These are phyloP conservation scores for Illadopsis cleaveri DNA, from an alignment of 2,113 vertebrate species.

Conservation along the genomic window DNA sequence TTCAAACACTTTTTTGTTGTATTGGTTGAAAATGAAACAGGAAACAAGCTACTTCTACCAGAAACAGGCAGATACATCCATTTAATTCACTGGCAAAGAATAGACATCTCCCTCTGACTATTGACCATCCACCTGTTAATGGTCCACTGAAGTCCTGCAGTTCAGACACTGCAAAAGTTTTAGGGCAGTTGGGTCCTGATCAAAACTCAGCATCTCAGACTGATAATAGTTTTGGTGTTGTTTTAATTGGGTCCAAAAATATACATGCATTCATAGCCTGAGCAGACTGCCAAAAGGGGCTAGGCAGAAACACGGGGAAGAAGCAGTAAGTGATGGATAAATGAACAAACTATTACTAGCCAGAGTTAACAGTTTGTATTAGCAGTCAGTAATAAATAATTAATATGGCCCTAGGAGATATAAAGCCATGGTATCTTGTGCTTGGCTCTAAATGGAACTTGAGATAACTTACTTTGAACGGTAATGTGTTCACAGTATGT, in stretches of 20 bases:
- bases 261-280: background rate
- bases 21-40: background rate
- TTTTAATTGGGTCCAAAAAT: background rate
- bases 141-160: background rate
- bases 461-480: conserved; percentile 78
- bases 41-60: background rate
- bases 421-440: conserved; percentile 57
- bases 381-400: conserved; percentile 76
- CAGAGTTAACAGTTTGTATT: conserved; percentile 73
- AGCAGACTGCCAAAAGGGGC: rapidly evolving
- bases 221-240: background rate
- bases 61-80: background rate
- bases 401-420: conserved; percentile 74
- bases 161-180: background rate
- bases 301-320: background rate
- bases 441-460: conserved; percentile 73
- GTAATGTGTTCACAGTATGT: conserved; percentile 81
- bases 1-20: background rate
- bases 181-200: background rate
- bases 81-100: background rate
- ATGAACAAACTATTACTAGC: conserved; percentile 55
- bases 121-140: background rate
- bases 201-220: background rate
- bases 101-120: background rate
- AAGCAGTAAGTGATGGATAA: background rate